These are phyloP conservation scores for Hormaphis cornu DNA, from an alignment of 1,140 invertebrate species.

Conservation along the genomic window DNA sequence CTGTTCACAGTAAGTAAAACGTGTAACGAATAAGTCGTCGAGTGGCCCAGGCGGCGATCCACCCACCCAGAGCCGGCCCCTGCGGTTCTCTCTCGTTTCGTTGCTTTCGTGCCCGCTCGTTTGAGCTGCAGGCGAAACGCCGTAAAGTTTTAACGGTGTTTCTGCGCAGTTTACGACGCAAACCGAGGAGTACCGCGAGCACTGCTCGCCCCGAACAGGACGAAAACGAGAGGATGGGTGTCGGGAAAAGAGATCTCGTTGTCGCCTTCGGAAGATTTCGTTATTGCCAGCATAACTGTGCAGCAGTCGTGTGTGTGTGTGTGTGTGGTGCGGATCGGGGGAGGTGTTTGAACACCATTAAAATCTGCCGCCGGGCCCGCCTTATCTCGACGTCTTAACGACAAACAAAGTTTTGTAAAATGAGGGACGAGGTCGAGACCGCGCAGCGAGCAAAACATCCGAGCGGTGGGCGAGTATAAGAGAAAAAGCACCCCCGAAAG, in stretches of 20 bases:
- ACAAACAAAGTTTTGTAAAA: slow-evolving; percentile 25
- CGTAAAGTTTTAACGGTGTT: slow-evolving; percentile 29
- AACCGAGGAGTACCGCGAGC: background rate
- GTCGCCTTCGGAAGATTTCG: slow-evolving; percentile 11
- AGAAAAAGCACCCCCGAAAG: background rate
- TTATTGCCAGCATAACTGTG: background rate
- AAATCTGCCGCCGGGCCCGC: slow-evolving; percentile 12
- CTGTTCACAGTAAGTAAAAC: no score
- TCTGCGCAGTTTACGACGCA: slow-evolving; percentile 13
- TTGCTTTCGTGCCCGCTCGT: background rate
- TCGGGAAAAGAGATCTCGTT: no score
- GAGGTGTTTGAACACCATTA: slow-evolving; percentile 30
- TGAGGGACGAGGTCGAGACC: background rate
- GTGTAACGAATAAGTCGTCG: no score
- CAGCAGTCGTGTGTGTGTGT: background rate
- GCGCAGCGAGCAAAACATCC: no score
- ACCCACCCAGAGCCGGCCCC: no score
- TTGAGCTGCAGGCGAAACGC: background rate
- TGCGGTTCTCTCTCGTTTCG: background rate
- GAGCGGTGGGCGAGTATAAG: background rate
- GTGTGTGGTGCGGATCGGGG: background rate
- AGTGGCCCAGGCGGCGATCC: no score
- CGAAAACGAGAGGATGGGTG: no score
- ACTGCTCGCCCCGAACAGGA: no score
- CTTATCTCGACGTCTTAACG: slow-evolving; percentile 30